Conservation (phyloP, 2,888 invertebrate genomes). For the Drosophila maculinotata region DNA sequence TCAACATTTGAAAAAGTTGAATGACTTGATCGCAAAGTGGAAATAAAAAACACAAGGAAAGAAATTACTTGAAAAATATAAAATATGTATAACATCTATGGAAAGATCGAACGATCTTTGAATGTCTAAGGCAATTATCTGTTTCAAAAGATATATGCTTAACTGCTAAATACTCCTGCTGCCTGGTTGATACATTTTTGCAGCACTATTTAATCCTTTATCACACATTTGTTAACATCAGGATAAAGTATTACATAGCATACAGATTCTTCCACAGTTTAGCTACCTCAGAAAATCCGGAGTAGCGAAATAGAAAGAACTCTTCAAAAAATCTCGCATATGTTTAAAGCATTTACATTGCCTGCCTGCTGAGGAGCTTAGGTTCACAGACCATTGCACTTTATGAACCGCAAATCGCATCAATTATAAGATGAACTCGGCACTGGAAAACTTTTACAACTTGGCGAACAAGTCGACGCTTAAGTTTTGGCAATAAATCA, state of each 20-base stretch:
- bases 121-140: too few relatives aligned
- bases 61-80: background rate
- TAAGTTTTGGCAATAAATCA: constrained; percentile 75
- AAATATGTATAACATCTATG: background rate
- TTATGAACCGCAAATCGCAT: constrained; percentile 77
- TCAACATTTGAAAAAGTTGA: background rate
- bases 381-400: constrained; percentile 74
- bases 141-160: too few relatives aligned
- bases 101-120: background rate
- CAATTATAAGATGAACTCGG: constrained; percentile 75
- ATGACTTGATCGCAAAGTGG: background rate
- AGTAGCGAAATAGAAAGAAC: background rate
- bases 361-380: constrained; percentile 10
- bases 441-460: constrained; percentile 58
- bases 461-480: constrained; percentile 56
- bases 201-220: too few relatives aligned
- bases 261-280: background rate
- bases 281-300: background rate
- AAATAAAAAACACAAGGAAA: background rate
- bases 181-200: too few relatives aligned
- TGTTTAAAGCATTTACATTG: constrained; percentile 50
- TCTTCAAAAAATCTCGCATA: constrained; percentile 60
- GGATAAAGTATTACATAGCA: too few relatives aligned
- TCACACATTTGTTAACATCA: too few relatives aligned
- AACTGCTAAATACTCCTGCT: too few relatives aligned